Base-by-base conservation (phyloP, 2,113 vertebrate species). In the Aspidoscelis tigris region DNA sequence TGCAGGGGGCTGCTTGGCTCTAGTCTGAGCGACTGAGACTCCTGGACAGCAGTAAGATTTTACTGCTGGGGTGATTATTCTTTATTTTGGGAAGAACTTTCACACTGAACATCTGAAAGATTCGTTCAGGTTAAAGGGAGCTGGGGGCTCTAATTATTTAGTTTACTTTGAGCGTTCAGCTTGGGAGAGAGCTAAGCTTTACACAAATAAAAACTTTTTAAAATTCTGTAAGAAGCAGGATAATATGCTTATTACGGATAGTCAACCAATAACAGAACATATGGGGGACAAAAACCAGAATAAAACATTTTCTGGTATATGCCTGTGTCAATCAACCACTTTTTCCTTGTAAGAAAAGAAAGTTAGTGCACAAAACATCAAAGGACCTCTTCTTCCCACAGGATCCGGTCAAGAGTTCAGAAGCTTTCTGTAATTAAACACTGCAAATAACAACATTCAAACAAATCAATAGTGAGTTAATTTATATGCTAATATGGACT, bases 241-340 rank as follows among this genome's bases (percentile, higher is more conserved):
- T 16, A 61, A 61, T 61, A 61, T 61, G 58, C 58, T 61, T 61
- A 61, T 16, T 61, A 61, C 18, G 18, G 18, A 18, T 12, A 66
- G 26, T 66, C 6, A n/a, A 14, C 18, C 12, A 39, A 20, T 61
- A 75, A 11, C 2, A 76, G 22, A 11, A 68, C 2, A 47, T 0
- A 70, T 84, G 73, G 14, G 44, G 1, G 79, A 58, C 72, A 84
- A 88, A 85, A 69, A 33, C 77, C 24, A 5, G 89, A 85, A 66
- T 84, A 81, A 84, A 55, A 83, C 78, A 80, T 64, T 50, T 76
- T 68, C 50, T 44, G 39, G 83, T 76, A 44, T 76, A 73, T 68
- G 74, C 89, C 84, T 83, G 50, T 2, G 61, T 55, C 82, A 53
- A 88, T 68, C 1, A 71, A 39, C 24, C 21, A 2, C 6, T 5